Evolutionary conservation across 2,113 vertebrate genomes (phyloP), one percentile per base, ranked within the genome.

Genomic region (Austrofundulus limnaeus): DNA sequence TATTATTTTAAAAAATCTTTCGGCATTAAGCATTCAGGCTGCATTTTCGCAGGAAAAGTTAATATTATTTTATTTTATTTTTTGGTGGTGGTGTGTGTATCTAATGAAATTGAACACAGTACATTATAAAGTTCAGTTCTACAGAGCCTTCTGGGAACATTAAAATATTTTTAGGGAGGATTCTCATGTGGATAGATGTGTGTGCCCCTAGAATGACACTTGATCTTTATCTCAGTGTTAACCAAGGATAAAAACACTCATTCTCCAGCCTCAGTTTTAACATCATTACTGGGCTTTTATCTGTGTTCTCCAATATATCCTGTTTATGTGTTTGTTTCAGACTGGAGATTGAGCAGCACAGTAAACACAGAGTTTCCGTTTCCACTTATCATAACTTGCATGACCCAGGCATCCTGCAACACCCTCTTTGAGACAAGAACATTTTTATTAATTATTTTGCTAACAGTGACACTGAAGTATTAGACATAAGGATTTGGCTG

Each of bases 171-270:
- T 16, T 17, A 10, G 17, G 55, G 50, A 48, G 43, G 52, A 17
- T 39, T 10, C 39, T 60, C 50, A 52, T 24, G 16, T 39, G 24
- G 47, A 52, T 38, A 28, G 24, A 66, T 46, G 24, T 24, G 5
- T 42, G 28, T 58, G 17, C n/a, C 43, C 14, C 52, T 21, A 67
- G 31, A 46, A 51, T 77, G 72, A 75, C 60, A 67, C 53, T 62
- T 81, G 72, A 82, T 82, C 45, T 70, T 50, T 52, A 79, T 81
- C 70, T 50, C 49, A 25, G 61, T 78, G 55, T 51, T 68, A 28
- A 84, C 66, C 54, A 68, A 66, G 63, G 68, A 73, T 73, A 76
- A 57, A 53, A 70, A 77, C 78, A 65, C 58, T 38, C 25, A 54
- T 64, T 68, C 65, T 66, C 43, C 25, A 61, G 57, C 62, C 61